Conservation (phyloP, 2,797 vertebrate genomes). For the Bucorvus abyssinicus region DNA sequence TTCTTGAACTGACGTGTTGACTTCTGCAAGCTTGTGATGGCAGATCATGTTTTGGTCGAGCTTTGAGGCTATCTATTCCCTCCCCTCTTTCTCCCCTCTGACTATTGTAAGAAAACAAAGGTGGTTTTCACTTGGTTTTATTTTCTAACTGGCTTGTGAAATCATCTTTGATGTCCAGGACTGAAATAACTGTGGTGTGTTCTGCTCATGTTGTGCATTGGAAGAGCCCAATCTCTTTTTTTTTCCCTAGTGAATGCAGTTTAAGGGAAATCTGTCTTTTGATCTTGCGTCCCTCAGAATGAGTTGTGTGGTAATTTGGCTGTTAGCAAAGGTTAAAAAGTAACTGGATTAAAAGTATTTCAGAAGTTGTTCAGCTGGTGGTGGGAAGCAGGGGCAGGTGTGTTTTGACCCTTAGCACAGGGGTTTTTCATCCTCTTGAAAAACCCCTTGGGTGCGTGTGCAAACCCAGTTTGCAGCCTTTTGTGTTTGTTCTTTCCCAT, state of each 20-base stretch:
- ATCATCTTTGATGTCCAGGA: constrained; percentile 2
- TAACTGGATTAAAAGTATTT: background rate
- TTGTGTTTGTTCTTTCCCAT: background rate
- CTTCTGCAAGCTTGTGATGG: background rate
- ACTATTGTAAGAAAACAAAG: background rate
- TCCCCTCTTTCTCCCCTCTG: background rate
- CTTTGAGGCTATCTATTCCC: background rate
- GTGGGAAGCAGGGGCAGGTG: background rate
- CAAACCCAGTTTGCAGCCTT: background rate
- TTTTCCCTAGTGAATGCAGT: background rate
- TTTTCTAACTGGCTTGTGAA: constrained; percentile 7
- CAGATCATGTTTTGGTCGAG: background rate
- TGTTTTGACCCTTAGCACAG: background rate
- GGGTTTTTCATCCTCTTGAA: background rate
- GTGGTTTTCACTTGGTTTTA: background rate
- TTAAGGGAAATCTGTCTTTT: background rate
- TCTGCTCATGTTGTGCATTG: background rate
- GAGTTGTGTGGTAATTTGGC: background rate
- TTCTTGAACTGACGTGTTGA: background rate
- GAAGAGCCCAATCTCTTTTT: background rate
- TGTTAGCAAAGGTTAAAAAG: background rate
- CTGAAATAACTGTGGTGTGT: background rate
- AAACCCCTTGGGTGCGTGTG: background rate
- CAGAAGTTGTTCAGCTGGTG: background rate
- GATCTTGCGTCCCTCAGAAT: background rate